A percentile compares a stretch with the other conserved stretches of the same genome.
Conservation (phyloP, 2,888 invertebrate species). For the Anoplius nigerrimus region DNA sequence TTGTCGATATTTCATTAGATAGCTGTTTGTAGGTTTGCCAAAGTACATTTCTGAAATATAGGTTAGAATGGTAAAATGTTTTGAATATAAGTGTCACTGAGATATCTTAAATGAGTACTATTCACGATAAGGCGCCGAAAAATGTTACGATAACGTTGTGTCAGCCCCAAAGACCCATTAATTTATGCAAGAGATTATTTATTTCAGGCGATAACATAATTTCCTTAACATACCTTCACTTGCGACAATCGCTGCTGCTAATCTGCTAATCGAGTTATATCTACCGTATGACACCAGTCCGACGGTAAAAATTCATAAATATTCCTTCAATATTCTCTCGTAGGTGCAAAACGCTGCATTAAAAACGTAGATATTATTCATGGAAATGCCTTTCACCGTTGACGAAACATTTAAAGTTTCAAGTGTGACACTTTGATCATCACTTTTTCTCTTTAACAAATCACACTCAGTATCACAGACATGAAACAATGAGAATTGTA, state of each 20-base stretch:
- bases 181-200: too few relatives aligned
- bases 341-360: neutral
- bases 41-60: too few relatives aligned
- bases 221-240: neutral
- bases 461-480: constrained; percentile 3
- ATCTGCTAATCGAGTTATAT: neutral
- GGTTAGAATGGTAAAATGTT: too few relatives aligned
- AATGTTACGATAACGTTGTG: too few relatives aligned
- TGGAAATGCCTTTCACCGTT: constrained; percentile 2
- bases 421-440: neutral
- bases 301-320: neutral
- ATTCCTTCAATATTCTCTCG: neutral
- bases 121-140: too few relatives aligned
- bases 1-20: too few relatives aligned
- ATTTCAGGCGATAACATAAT: neutral
- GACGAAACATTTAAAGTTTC: neutral
- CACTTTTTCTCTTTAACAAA: neutral
- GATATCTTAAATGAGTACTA: too few relatives aligned
- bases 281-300: neutral
- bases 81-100: too few relatives aligned
- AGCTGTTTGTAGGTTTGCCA: too few relatives aligned
- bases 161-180: too few relatives aligned
- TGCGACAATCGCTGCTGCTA: neutral
- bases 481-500: constrained; percentile 40
- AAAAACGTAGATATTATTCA: constrained; percentile 3